Conservation (phyloP, 1,140 invertebrate species). For the Oscheius sp. region DNA sequence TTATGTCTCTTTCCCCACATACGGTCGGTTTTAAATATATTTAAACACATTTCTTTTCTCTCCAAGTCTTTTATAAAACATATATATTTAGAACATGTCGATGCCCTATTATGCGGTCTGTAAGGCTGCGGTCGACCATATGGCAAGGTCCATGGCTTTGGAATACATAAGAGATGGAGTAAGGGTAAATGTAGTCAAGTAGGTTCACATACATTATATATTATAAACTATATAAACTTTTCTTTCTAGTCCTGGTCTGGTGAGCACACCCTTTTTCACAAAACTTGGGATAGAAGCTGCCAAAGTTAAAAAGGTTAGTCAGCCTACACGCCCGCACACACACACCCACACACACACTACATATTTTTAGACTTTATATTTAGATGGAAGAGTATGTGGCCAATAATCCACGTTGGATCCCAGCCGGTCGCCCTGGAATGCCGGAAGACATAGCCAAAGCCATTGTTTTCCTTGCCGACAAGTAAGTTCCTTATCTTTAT, state of each 20-base stretch:
- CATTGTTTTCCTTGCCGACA: conserved; percentile 18
- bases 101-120: conserved; percentile 6
- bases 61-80: not conserved
- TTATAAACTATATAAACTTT: not conserved
- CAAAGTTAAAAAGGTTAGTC: not conserved
- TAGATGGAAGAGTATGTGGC: conserved; percentile 4
- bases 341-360: too few relatives aligned
- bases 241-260: conserved; percentile 12
- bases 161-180: not conserved
- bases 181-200: conserved; percentile 4
- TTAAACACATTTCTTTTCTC: not conserved
- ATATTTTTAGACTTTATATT: not conserved
- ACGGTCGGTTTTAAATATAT: conserved; percentile 1
- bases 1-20: conserved; percentile 1
- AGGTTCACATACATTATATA: not conserved
- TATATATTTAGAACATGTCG: not conserved
- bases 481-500: not conserved
- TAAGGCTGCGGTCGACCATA: conserved; percentile 10
- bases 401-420: not conserved
- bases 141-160: not conserved
- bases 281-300: not conserved
- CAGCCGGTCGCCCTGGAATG: conserved; percentile 1
- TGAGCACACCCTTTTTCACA: conserved; percentile 2
- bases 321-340: too few relatives aligned
- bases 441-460: conserved; percentile 18